phyloP scores from a whole-genome alignment of 35 echinoderm and acorn worm species.

The Stichopus chloronotus region DNA sequence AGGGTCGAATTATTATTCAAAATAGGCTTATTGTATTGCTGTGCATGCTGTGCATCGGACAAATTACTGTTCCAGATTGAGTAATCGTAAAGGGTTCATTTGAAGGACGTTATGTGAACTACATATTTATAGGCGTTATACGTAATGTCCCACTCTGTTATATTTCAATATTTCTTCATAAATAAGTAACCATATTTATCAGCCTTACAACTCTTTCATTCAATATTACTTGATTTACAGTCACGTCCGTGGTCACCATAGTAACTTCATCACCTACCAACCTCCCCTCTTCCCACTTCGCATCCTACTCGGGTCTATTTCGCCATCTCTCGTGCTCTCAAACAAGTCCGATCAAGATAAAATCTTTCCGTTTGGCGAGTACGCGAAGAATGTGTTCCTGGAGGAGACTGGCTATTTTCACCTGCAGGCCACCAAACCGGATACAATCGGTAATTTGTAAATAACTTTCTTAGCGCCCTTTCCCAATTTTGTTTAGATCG shows the following conservation, averaged over 20 bases:
- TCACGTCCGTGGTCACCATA: constrained; percentile 55
- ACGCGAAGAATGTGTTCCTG: background rate
- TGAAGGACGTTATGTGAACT: too few species aligned
- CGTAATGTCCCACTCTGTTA: too few species aligned
- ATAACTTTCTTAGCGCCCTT: background rate
- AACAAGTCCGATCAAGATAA: constrained; percentile 49
- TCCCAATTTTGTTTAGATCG: background rate
- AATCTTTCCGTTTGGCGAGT: constrained; percentile 37
- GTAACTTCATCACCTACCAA: constrained; percentile 40
- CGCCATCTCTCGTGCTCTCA: constrained; percentile 55
- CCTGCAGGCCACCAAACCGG: constrained; percentile 59
- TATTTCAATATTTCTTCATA: too few species aligned
- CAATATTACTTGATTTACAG: background rate
- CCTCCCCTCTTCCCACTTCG: background rate
- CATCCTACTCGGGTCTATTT: constrained; percentile 28
- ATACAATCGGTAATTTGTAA: constrained; percentile 29
- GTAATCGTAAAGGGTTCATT: too few species aligned
- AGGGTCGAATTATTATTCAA: too few species aligned
- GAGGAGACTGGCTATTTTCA: constrained; percentile 50
- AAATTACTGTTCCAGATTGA: too few species aligned
- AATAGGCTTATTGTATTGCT: too few species aligned
- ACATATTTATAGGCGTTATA: too few species aligned
- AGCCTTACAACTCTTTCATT: too few species aligned
- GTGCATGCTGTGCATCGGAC: too few species aligned
- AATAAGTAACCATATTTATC: too few species aligned